Evolutionary conservation across 92 coral and sea anemone genomes (phyloP), one percentile per base, ranked within the genome.

Genomic region (Umimayanthus kanabou): DNA sequence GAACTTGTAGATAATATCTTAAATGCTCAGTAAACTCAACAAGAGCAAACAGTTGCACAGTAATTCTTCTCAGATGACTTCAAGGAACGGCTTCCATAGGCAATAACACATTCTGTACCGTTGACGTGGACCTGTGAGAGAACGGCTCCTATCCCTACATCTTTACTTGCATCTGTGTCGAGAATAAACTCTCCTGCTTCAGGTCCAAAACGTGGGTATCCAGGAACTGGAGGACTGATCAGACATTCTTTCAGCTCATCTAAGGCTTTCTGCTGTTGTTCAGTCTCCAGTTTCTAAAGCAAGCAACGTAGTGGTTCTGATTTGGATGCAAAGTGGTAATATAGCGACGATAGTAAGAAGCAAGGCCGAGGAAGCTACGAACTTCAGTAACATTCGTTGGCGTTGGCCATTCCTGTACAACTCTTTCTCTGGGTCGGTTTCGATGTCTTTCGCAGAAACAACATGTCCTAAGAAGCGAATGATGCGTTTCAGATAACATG

Each of bases 21-120:
- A 89, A 89, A 39, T 89, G 80, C 5, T 89, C 89, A 28, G 77
- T 72, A 73, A 89, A 89, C 16, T 77, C 37, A 33, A 77, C 85
- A 57, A 85, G 74, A 37, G 89, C 85, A 20, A 83, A 61, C 88
- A 89, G 92, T 85, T 15, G 85, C 71, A 67, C 89, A 89, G 80
- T 89, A 89, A 29, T 84, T 84, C 73, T 67, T 79, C 73, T 89
- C 91, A 20, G 81, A 85, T 65, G 64, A 47, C 29, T 89, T 81
- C 30, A 85, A 80, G 7, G 92, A 29, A 20, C 92, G 80, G 76
- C 85, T 85, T 4, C 85, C 92, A 77, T 84, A 81, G 5, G 87
- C 91, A 18, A 55, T 61, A 29, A 88, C 88, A n/a, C 73, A 18
- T 73, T 89, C 91, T 30, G 69, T 75, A 13, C 91, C 88, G 84